Percentiles rank a stretch among this genome's conserved stretches.
Evolutionary conservation across 2,797 vertebrate genomes (phyloP).

Genomic region (Falco novaeseelandiae): DNA sequence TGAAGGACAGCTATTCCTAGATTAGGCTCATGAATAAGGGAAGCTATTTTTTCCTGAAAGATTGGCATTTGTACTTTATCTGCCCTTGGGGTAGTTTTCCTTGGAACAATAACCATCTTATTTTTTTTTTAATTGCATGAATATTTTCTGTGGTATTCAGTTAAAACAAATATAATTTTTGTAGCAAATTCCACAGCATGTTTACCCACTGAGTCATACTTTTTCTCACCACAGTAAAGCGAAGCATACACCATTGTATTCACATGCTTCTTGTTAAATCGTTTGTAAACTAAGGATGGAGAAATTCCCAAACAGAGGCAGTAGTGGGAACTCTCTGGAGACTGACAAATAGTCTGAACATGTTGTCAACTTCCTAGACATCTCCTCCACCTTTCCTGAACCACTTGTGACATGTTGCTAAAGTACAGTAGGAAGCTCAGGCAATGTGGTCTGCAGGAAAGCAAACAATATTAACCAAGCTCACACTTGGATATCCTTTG

Average conservation of each 20-base stretch:
- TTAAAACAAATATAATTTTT: slow-evolving; percentile 54
- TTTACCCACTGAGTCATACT: slow-evolving; percentile 41
- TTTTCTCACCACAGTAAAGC: neutral
- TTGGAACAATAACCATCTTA: slow-evolving; percentile 55
- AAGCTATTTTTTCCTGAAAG: slow-evolving; percentile 52
- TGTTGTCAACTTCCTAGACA: slow-evolving; percentile 50
- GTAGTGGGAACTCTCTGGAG: slow-evolving; percentile 36
- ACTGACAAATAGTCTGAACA: slow-evolving; percentile 34
- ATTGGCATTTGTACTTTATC: slow-evolving; percentile 36
- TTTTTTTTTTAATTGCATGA: slow-evolving; percentile 55
- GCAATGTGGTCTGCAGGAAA: neutral
- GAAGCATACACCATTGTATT: slow-evolving; percentile 41
- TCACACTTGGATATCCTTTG: neutral
- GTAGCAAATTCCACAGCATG: slow-evolving; percentile 56
- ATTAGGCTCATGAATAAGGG: slow-evolving; percentile 18
- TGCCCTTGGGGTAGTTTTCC: slow-evolving; percentile 52
- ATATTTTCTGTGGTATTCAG: slow-evolving; percentile 70
- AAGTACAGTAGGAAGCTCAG: neutral
- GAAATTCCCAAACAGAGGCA: slow-evolving; percentile 38
- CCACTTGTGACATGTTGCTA: neutral
- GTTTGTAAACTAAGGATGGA: slow-evolving; percentile 40
- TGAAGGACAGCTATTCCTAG: slow-evolving; percentile 57
- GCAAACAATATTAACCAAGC: neutral
- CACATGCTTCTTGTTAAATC: slow-evolving; percentile 27
- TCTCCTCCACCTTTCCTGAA: slow-evolving; percentile 50